phyloP scores from a whole-genome alignment of 1,140 invertebrate genomes.

The Dolichoris vasculosae region DNA sequence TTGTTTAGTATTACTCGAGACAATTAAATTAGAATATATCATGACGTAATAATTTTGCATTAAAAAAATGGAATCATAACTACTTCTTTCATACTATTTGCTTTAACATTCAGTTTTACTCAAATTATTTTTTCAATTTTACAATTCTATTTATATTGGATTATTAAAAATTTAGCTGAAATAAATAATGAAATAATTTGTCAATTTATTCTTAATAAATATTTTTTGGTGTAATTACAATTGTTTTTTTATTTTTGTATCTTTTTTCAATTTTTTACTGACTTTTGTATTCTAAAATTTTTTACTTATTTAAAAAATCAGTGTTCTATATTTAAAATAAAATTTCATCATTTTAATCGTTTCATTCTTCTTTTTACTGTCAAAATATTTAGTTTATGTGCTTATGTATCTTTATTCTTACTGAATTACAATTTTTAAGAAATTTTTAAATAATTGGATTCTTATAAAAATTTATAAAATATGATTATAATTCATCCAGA shows the following conservation, averaged over 20 bases:
- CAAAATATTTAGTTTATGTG: neutral
- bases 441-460: neutral
- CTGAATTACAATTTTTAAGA: neutral
- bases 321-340: neutral
- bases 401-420: neutral
- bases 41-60: neutral
- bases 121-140: neutral
- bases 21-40: neutral
- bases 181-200: too few species aligned
- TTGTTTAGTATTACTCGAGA: neutral
- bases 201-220: too few species aligned
- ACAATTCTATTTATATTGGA: neutral
- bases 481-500: neutral
- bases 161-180: neutral
- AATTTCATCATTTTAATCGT: conserved; percentile 21
- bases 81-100: neutral
- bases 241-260: neutral
- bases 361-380: neutral
- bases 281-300: neutral
- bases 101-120: neutral
- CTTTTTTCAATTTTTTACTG: neutral
- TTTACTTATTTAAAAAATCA: neutral
- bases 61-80: neutral
- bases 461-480: neutral
- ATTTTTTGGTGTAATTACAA: too few species aligned